Conservation (phyloP, 2,888 invertebrate genomes). For the Yponomeuta malinellus region DNA sequence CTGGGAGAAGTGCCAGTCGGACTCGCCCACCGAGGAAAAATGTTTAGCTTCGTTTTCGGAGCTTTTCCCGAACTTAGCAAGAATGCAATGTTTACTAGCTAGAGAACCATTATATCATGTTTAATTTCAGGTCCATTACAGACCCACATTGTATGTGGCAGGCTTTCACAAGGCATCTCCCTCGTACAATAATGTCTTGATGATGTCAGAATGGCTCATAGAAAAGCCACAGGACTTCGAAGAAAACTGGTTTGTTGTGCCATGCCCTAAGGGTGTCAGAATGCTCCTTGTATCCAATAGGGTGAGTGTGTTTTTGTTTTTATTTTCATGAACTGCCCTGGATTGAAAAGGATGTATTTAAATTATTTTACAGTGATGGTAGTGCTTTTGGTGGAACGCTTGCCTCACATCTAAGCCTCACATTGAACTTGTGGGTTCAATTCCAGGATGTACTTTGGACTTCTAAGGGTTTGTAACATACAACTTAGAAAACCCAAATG, state of each 20-base stretch:
- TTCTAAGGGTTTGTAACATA: too few species aligned
- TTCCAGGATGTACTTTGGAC: too few species aligned
- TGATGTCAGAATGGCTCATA: constrained; percentile 95
- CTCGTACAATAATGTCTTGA: constrained; percentile 76
- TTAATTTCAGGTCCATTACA: constrained; percentile 44
- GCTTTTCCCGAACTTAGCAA: too few species aligned
- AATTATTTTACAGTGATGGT: too few species aligned
- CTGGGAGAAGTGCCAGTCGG: too few species aligned
- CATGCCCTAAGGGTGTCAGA: constrained; percentile 90
- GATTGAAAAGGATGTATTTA: background rate
- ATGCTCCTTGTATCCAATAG: constrained; percentile 86
- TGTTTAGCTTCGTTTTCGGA: too few species aligned
- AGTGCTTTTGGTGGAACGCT: too few species aligned
- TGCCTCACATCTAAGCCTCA: too few species aligned
- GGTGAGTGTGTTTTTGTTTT: constrained; percentile 48
- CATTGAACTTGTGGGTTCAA: too few species aligned
- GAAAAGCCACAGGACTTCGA: constrained; percentile 87
- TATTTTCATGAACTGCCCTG: background rate
- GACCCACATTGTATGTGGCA: constrained; percentile 59
- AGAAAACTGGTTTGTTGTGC: constrained; percentile 82
- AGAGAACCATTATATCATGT: background rate
- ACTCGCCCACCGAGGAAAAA: too few species aligned
- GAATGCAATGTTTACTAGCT: too few species aligned
- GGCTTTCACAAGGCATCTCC: constrained; percentile 49
- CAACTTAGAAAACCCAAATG: too few species aligned